These are phyloP conservation scores for Phaonia tiefii DNA, from an alignment of 2,888 invertebrate genomes.

Conservation along the genomic window DNA sequence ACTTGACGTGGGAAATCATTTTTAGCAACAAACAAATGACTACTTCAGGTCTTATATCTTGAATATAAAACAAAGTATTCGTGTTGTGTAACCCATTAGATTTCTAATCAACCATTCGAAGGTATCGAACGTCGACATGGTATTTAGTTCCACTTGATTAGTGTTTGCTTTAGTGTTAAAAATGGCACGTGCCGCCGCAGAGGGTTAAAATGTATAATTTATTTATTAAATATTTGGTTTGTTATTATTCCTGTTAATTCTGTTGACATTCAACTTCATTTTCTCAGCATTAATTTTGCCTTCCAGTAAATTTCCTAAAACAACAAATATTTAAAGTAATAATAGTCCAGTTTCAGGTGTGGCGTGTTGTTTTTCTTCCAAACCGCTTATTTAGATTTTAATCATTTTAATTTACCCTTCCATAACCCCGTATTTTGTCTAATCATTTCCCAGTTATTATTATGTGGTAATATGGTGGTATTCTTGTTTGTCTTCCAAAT, in stretches of 20 bases:
- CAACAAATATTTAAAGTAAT: neutral
- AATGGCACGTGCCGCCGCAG: constrained; percentile 52
- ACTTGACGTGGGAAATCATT: too few species aligned
- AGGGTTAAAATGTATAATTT: constrained; percentile 54
- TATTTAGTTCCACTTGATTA: neutral
- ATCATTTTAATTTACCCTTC: constrained; percentile 29
- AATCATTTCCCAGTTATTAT: neutral
- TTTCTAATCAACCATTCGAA: neutral
- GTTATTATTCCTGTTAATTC: constrained; percentile 29
- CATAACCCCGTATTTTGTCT: constrained; percentile 15
- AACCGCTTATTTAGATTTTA: neutral
- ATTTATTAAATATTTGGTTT: constrained; percentile 41
- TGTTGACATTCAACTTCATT: constrained; percentile 28
- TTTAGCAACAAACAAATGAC: too few species aligned
- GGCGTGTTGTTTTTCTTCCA: neutral
- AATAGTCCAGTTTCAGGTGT: constrained; percentile 8
- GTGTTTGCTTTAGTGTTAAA: neutral
- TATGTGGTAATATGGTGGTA: neutral
- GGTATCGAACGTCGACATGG: neutral
- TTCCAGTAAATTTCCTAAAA: neutral
- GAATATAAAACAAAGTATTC: too few species aligned
- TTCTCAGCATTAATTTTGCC: neutral
- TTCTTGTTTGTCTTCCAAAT: neutral
- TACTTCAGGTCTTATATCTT: too few species aligned
- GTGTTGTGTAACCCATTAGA: neutral